A percentile compares a stretch with the other conserved stretches of the same genome.
phyloP scores from a whole-genome alignment of 2,888 invertebrate genomes.

The Eupithecia centaureata region DNA sequence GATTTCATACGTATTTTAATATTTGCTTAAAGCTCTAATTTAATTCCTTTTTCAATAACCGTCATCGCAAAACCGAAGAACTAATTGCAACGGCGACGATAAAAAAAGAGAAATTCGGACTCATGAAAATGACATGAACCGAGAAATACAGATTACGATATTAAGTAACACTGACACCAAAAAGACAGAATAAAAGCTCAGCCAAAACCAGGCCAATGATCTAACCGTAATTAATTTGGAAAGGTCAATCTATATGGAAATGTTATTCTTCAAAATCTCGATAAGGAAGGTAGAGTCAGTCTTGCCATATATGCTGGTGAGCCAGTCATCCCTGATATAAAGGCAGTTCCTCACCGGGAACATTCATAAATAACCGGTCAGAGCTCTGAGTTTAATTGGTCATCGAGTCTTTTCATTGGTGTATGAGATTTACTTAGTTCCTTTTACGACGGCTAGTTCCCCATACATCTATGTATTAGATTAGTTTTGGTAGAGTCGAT shows the following conservation, averaged over 20 bases:
- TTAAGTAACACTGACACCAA: slow-evolving; percentile 4
- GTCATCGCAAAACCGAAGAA: too few relatives aligned
- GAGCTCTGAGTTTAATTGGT: too few relatives aligned
- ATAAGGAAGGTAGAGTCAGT: slow-evolving; percentile 18
- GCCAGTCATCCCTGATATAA: slow-evolving; percentile 10
- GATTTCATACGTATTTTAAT: neutral
- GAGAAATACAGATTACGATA: neutral
- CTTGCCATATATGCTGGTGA: slow-evolving; percentile 9
- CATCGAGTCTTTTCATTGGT: too few relatives aligned
- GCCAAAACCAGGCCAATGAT: slow-evolving; percentile 5
- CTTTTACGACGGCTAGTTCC: too few relatives aligned
- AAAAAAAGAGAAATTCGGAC: neutral
- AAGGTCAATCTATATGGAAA: slow-evolving; percentile 29
- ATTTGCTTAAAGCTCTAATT: neutral
- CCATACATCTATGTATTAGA: too few relatives aligned
- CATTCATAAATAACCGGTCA: neutral
- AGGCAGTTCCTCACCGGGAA: neutral
- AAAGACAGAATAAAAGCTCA: neutral
- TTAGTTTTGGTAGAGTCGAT: too few relatives aligned
- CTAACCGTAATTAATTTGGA: slow-evolving; percentile 17
- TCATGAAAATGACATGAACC: neutral
- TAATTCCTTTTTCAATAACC: neutral
- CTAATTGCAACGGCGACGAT: neutral
- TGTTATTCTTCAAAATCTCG: slow-evolving; percentile 21
- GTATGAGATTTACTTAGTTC: too few relatives aligned